A percentile compares a stretch with the other conserved stretches of the same genome.
Conservation (phyloP, 2,113 vertebrate genomes). For the Sturnus vulgaris region DNA sequence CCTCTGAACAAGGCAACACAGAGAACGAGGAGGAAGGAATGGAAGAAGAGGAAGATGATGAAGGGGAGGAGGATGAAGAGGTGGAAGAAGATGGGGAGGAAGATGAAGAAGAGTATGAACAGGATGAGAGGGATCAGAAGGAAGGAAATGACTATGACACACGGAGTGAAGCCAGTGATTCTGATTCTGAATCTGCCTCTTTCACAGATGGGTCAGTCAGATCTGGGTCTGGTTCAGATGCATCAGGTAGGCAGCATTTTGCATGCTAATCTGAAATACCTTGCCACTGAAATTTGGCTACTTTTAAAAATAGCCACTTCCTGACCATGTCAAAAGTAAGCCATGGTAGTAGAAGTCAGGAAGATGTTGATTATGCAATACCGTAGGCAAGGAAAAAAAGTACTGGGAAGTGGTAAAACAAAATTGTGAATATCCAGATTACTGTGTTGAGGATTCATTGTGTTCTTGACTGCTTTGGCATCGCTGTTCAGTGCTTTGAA, state of each 20-base stretch:
- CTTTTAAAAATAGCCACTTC: background rate
- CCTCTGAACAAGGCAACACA: slow-evolving; percentile 84
- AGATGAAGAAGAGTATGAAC: slow-evolving; percentile 84
- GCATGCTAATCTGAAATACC: background rate
- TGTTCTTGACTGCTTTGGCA: background rate
- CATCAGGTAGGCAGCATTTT: slow-evolving; percentile 79
- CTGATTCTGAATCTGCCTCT: slow-evolving; percentile 90
- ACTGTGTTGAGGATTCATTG: background rate
- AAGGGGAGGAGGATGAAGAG: slow-evolving; percentile 80
- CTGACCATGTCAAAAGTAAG: background rate
- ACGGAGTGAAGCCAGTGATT: slow-evolving; percentile 94
- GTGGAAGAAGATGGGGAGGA: slow-evolving; percentile 77
- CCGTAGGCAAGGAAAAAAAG: background rate
- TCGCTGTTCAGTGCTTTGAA: background rate
- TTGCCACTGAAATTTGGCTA: background rate
- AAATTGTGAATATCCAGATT: background rate
- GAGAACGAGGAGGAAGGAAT: slow-evolving; percentile 84
- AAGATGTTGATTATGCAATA: background rate
- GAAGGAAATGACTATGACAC: slow-evolving; percentile 93
- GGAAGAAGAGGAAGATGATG: slow-evolving; percentile 80
- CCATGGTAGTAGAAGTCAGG: background rate
- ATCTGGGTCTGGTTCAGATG: slow-evolving; percentile 89
- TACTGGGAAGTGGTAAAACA: background rate
- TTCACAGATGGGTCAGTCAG: slow-evolving; percentile 91
- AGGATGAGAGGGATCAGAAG: slow-evolving; percentile 83